Conservation (phyloP, 2,888 invertebrate species). For the Cenopis cana region DNA sequence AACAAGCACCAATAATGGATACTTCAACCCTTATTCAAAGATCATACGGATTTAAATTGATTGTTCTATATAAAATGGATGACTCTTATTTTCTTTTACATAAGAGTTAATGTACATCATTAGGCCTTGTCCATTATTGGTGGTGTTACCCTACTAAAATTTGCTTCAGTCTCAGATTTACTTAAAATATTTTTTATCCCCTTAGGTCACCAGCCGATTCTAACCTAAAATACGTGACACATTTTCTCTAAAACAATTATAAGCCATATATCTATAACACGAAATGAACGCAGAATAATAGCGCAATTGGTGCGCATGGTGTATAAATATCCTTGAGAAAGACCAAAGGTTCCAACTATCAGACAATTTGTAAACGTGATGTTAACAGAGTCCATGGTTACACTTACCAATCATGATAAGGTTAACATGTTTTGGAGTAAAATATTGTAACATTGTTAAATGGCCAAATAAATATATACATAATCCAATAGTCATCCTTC, state of each 20-base stretch:
- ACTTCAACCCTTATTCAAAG: no score
- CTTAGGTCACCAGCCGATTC: conserved; percentile 29
- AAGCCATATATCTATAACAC: conserved; percentile 19
- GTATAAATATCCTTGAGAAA: background rate
- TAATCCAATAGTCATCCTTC: conserved; percentile 43
- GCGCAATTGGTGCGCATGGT: background rate
- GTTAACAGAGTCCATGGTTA: conserved; percentile 31
- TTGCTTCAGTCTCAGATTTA: conserved; percentile 5
- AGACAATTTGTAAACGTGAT: conserved; percentile 9
- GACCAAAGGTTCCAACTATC: conserved; percentile 15
- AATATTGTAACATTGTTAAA: conserved; percentile 36
- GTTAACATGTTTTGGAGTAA: conserved; percentile 38
- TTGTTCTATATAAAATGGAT: no score
- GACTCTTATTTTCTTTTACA: no score
- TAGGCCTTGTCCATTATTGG: no score
- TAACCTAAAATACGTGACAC: conserved; percentile 52
- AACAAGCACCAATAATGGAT: no score
- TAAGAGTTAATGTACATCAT: no score
- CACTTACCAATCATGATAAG: conserved; percentile 22
- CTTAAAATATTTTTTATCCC: conserved; percentile 14
- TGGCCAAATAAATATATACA: conserved; percentile 47
- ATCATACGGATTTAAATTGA: no score
- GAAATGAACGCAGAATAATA: conserved; percentile 45
- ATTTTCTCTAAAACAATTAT: conserved; percentile 53
- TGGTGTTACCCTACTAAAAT: no score